Evolutionary conservation across 2,888 invertebrate genomes (phyloP).

Genomic region (Trissolcus brochymenae): DNA sequence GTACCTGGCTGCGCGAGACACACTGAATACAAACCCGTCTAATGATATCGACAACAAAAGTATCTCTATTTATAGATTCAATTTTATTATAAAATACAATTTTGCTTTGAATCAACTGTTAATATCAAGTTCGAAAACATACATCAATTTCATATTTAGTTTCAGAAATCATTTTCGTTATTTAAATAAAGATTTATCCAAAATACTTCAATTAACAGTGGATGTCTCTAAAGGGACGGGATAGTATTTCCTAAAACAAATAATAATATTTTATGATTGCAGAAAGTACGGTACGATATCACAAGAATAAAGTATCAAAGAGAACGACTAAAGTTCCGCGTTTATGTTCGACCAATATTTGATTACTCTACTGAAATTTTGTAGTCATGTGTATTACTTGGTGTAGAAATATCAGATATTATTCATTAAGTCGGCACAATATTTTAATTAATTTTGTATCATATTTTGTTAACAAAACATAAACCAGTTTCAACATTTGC

Average conservation of each 20-base stretch:
- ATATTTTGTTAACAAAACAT: background rate
- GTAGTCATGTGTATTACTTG: conserved; percentile 28
- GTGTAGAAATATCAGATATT: conserved; percentile 13
- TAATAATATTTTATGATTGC: conserved; percentile 33
- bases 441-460: conserved; percentile 17
- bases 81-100: background rate
- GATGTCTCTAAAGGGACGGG: conserved; percentile 5
- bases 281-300: conserved; percentile 38
- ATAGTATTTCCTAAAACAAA: conserved; percentile 33
- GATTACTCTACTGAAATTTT: conserved; percentile 52
- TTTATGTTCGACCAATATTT: conserved; percentile 50
- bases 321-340: conserved; percentile 33
- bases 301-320: conserved; percentile 40
- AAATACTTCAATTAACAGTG: background rate
- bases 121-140: no score
- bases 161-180: background rate
- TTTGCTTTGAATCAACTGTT: no score
- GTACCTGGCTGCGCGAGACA: conserved; percentile 47
- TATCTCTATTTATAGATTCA: conserved; percentile 7
- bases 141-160: no score
- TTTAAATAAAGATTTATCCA: background rate
- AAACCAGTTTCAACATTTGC: no score
- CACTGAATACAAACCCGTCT: conserved; percentile 52
- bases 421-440: conserved; percentile 17
- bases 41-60: conserved; percentile 43